phyloP scores from a whole-genome alignment of 2,888 invertebrate genomes.

The Philopedon plagiatum region DNA sequence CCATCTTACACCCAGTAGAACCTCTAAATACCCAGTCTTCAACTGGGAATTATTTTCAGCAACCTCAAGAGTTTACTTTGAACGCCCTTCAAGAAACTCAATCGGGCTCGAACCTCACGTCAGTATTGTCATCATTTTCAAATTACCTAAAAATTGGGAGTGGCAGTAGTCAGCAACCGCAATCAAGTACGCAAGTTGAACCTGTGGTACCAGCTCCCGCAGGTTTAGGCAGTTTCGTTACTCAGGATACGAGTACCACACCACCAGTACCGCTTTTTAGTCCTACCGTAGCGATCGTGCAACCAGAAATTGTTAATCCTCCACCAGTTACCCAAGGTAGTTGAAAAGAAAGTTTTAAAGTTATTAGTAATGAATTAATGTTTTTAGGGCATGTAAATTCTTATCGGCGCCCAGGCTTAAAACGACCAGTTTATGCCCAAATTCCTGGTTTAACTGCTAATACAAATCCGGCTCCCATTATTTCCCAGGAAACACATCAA shows the following conservation, averaged over 20 bases:
- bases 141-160: constrained; percentile 66
- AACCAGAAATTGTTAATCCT: constrained; percentile 45
- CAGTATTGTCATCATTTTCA: constrained; percentile 76
- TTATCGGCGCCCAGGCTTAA: constrained; percentile 78
- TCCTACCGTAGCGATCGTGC: constrained; percentile 43
- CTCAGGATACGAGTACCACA: constrained; percentile 55
- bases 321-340: constrained; percentile 51
- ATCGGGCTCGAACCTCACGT: constrained; percentile 68
- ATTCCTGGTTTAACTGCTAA: constrained; percentile 76
- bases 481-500: constrained; percentile 2
- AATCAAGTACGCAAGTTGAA: constrained; percentile 38
- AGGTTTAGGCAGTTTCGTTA: constrained; percentile 55
- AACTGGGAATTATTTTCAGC: constrained; percentile 29
- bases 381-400: constrained; percentile 66
- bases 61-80: constrained; percentile 4
- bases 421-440: constrained; percentile 82
- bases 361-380: background rate
- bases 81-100: constrained; percentile 15
- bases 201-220: constrained; percentile 54
- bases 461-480: constrained; percentile 14
- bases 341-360: background rate
- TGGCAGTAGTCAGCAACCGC: constrained; percentile 30
- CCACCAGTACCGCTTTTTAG: constrained; percentile 53
- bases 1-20: constrained; percentile 39
- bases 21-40: constrained; percentile 17